Evolutionary conservation across 1,140 invertebrate species (phyloP), one percentile per base, ranked within the genome.

Genomic region (Ditylenchus dipsaci): DNA sequence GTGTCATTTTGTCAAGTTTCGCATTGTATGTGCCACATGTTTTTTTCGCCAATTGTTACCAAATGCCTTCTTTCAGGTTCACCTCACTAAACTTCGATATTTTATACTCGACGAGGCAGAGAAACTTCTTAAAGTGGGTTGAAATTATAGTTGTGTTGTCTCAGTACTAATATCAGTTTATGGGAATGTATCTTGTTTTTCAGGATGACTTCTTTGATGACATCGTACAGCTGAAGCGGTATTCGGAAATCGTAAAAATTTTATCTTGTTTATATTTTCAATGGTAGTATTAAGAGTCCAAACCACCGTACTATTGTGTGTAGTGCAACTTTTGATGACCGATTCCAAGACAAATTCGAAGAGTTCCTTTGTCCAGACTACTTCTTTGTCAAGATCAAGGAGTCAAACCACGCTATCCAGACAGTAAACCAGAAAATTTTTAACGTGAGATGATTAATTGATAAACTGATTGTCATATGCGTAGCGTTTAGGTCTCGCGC

Each of bases 21-120:
- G 42, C 0, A n/a, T 19, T 67, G 66, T 67, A 19, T 21, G 33
- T 65, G 38, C 66, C 64, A 66, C 21, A 7, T 53, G 3, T 53
- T 53, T 17, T 53, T 53, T 7, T 61, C 26, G n/a, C 21, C 8
- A 13, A 21, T 3, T 13, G 3, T 61, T 61, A 5, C 38, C 26
- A 38, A 5, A 11, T 11, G 11, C 26, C n/a, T 8, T 65, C 29
- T 1, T 49, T 70, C 42, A n/a, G 27, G 0, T 66, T 11, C 19
- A 56, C 58, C 29, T 71, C 8, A 30, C 67, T 57, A 63, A 71
- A 33, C 19, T 71, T 47, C 47, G 58, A 26, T 71, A 71, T 43
- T 72, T 71, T 42, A 59, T 71, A 29, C 33, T 71, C 21, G 69
- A 71, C 43, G 69, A 71, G 38, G 67, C 71, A 11, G 69, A 71